A percentile compares a stretch with the other conserved stretches of the same genome.
Conservation (phyloP, 2,113 vertebrate genomes). For the Tetrax tetrax region DNA sequence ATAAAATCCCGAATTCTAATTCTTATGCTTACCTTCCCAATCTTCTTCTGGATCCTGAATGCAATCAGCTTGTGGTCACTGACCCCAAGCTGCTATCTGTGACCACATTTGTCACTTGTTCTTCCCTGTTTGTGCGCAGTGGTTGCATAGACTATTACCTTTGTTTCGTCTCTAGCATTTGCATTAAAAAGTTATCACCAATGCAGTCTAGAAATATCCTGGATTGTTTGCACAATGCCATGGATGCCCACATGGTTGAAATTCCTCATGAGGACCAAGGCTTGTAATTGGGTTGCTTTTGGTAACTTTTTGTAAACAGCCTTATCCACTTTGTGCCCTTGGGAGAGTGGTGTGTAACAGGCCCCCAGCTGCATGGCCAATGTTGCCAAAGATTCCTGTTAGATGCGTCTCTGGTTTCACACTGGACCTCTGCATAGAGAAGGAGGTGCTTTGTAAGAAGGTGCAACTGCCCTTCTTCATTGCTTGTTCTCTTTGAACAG, state of each 20-base stretch:
- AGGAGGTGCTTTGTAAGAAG: neutral
- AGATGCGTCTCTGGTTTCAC: neutral
- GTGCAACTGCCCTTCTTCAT: neutral
- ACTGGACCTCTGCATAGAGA: neutral
- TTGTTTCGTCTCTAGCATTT: neutral
- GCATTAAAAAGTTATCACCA: neutral
- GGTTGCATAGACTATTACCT: neutral
- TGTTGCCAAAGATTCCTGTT: neutral
- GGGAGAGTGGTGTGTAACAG: neutral
- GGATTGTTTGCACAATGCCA: neutral
- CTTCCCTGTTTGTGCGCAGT: neutral
- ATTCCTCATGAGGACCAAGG: neutral
- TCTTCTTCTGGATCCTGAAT: neutral
- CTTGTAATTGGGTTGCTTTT: neutral
- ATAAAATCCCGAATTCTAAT: neutral
- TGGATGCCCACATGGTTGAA: neutral
- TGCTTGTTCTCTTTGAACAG: neutral
- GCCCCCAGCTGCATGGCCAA: neutral
- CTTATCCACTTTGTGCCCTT: neutral
- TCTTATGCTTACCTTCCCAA: neutral
- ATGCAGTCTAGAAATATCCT: neutral
- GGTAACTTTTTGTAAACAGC: neutral
- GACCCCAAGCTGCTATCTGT: neutral
- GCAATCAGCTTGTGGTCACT: neutral
- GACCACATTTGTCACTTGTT: neutral